phyloP scores from a whole-genome alignment of 2,888 invertebrate genomes.

The Incurvaria masculella region DNA sequence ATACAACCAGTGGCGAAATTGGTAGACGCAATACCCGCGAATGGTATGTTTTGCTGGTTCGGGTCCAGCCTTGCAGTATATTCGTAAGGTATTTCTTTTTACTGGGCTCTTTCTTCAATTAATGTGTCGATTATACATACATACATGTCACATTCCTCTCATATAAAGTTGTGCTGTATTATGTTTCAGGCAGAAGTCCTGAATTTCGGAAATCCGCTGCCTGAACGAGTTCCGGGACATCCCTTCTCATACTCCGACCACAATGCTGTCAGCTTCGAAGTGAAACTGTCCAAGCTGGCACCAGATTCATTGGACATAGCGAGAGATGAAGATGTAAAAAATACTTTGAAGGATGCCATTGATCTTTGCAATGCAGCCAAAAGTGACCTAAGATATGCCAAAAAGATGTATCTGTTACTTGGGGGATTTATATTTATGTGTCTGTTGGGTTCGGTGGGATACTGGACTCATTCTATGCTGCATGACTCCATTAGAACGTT shows the following conservation, averaged over 20 bases:
- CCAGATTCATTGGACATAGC: constrained; percentile 18
- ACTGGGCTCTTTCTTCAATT: too few relatives aligned
- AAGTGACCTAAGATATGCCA: constrained; percentile 43
- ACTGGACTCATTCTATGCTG: constrained; percentile 43
- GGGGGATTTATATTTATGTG: constrained; percentile 51
- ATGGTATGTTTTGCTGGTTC: too few relatives aligned
- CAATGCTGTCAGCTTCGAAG: constrained; percentile 71
- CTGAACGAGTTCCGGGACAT: constrained; percentile 67
- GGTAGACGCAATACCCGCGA: too few relatives aligned
- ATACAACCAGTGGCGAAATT: too few relatives aligned
- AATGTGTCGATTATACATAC: too few relatives aligned
- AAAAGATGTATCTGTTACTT: constrained; percentile 49
- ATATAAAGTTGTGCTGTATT: too few relatives aligned
- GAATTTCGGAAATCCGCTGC: constrained; percentile 68
- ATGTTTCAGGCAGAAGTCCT: constrained; percentile 37
- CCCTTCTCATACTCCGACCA: constrained; percentile 86
- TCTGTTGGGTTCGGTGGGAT: constrained; percentile 48
- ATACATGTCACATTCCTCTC: too few relatives aligned
- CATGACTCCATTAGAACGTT: constrained; percentile 60
- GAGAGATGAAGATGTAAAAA: constrained; percentile 23
- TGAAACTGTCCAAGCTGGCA: constrained; percentile 25
- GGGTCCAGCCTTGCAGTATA: too few relatives aligned
- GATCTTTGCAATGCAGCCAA: constrained; percentile 59
- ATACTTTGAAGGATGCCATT: constrained; percentile 56
- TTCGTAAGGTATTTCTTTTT: too few relatives aligned